Conservation (phyloP, 2,888 invertebrate genomes). For the Crematogaster levior region DNA sequence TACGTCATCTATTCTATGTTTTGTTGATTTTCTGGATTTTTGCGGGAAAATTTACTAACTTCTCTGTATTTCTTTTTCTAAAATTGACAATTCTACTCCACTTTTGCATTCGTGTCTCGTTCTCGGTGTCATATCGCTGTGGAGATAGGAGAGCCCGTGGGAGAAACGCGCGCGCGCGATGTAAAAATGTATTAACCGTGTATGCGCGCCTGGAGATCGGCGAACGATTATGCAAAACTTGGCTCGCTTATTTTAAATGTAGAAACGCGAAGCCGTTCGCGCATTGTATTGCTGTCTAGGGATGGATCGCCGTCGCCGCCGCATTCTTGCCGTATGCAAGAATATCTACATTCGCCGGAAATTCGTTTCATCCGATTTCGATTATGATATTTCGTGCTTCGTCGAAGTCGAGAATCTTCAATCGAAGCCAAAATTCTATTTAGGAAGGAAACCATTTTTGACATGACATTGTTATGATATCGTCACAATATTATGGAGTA, state of each 20-base stretch:
- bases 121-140: constrained; percentile 39
- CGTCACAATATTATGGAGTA: background rate
- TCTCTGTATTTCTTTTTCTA: background rate
- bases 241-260: constrained; percentile 72
- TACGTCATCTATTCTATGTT: background rate
- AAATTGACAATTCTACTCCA: constrained; percentile 34
- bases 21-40: background rate
- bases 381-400: constrained; percentile 28
- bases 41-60: background rate
- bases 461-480: background rate
- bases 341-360: constrained; percentile 35
- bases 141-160: constrained; percentile 40
- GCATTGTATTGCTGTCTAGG: constrained; percentile 46
- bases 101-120: constrained; percentile 33
- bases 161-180: constrained; percentile 16
- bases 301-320: constrained; percentile 26
- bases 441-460: background rate
- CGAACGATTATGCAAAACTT: constrained; percentile 71
- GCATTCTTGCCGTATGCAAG: background rate
- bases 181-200: constrained; percentile 64
- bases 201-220: constrained; percentile 65
- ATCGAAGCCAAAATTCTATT: constrained; percentile 21
- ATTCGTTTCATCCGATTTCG: constrained; percentile 32
- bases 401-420: background rate
- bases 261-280: constrained; percentile 65